Base-by-base conservation (phyloP, 1,140 invertebrate genomes). In the Archegozetes longisetosus region DNA sequence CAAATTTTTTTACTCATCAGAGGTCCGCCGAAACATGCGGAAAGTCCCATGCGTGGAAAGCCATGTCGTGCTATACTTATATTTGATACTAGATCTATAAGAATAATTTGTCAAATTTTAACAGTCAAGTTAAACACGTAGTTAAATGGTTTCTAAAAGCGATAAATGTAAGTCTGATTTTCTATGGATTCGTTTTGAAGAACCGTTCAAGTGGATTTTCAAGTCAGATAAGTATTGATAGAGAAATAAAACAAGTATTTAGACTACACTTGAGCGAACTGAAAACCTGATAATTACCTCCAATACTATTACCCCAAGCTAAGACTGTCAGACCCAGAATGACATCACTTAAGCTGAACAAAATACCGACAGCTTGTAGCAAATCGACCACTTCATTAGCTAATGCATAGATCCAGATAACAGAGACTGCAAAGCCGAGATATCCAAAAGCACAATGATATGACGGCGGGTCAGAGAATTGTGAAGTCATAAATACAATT, bases 261-360 rank as follows among this genome's bases (percentile, higher is more conserved):
- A n/a, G n/a, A n/a, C n/a, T n/a, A n/a, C n/a, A n/a, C n/a, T n/a
- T n/a, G n/a, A n/a, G n/a, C n/a, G n/a, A n/a, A n/a, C n/a, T n/a
- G n/a, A n/a, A n/a, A n/a, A n/a, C n/a, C n/a, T n/a, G n/a, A n/a
- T n/a, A n/a, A n/a, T n/a, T n/a, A 61, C 60, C 60, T 51, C 80
- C 79, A 55, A 84, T 72, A 68, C 79, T 80, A 69, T 85, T 85
- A 27, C 81, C 81, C 82, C 81, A 84, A 0, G 83, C 81, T 20
- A 85, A 73, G 26, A 84, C 72, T 14, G 81, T 83, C 50, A 85
- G 73, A 27, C 83, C 83, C 14, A 84, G 71, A 69, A 83, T 80
- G 48, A 78, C 75, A 66, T 80, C 75, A 64, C 78, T 80, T 54
- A 83, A 75, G 61, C 75, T 73, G 58, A 80, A 76, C 12, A 78